Evolutionary conservation across 2,113 vertebrate species (phyloP).

Genomic region (Narcine bancroftii): DNA sequence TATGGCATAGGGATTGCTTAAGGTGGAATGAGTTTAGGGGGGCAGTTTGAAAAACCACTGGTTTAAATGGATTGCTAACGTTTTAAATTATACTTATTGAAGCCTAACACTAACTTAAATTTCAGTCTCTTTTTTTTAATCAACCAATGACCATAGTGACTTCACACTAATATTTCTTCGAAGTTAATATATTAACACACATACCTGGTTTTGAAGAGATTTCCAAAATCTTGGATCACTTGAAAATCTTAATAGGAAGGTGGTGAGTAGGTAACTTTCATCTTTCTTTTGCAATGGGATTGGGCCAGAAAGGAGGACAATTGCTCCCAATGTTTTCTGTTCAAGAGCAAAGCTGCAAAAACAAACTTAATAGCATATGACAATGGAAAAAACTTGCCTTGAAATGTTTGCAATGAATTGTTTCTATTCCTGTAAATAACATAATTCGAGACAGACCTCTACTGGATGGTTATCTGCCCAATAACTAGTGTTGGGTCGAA

Average conservation of each 20-base stretch:
- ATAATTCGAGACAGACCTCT: not conserved
- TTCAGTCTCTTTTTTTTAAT: not conserved
- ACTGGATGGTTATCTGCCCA: not conserved
- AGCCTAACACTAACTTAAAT: too few relatives aligned
- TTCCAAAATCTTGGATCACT: not conserved
- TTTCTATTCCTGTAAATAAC: not conserved
- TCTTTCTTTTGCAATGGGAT: not conserved
- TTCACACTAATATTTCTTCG: not conserved
- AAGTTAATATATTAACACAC: not conserved
- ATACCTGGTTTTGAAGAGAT: not conserved
- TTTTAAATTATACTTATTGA: not conserved
- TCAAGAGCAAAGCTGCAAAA: not conserved
- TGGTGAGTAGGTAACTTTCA: not conserved
- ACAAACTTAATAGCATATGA: not conserved
- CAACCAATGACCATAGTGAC: not conserved
- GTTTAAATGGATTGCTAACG: not conserved
- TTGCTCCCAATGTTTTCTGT: not conserved
- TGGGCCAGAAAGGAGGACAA: not conserved
- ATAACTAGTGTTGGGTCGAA: not conserved
- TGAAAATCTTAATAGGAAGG: not conserved
- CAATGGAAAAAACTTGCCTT: slow-evolving; percentile 6
- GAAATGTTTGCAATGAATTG: not conserved
- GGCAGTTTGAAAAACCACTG: too few relatives aligned
- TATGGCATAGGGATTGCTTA: too few relatives aligned
- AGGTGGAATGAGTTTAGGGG: too few relatives aligned